phyloP scores from a whole-genome alignment of 2,888 invertebrate genomes.

The Chaitophorus viminalis region DNA sequence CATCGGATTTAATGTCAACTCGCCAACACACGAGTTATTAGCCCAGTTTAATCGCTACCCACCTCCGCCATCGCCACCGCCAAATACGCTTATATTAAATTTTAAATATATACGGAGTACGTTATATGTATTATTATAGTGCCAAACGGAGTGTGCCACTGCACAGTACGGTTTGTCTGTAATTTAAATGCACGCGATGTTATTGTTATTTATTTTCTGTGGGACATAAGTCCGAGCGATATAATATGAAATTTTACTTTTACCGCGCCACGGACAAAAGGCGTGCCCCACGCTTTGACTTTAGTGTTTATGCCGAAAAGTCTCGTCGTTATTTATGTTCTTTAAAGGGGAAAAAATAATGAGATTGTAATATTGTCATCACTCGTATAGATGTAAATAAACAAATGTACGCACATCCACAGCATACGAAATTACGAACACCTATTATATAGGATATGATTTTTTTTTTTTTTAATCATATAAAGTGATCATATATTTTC shows the following conservation, averaged over 20 bases:
- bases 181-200: conserved; percentile 6
- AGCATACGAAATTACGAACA: no score
- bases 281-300: background rate
- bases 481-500: background rate
- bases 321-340: background rate
- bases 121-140: background rate
- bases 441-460: background rate
- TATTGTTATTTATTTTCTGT: background rate
- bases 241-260: background rate
- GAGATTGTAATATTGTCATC: background rate
- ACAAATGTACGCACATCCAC: background rate
- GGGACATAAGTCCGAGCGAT: background rate
- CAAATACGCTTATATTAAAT: conserved; percentile 22
- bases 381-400: background rate
- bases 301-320: background rate
- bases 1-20: conserved; percentile 49
- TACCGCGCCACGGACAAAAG: background rate
- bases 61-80: conserved; percentile 25
- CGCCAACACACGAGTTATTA: conserved; percentile 44
- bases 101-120: background rate
- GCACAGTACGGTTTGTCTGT: background rate
- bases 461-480: background rate
- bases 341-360: background rate
- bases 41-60: conserved; percentile 55
- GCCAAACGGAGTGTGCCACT: background rate